phyloP scores from a whole-genome alignment of 2,797 vertebrate genomes.

The Heterohyrax brucei region DNA sequence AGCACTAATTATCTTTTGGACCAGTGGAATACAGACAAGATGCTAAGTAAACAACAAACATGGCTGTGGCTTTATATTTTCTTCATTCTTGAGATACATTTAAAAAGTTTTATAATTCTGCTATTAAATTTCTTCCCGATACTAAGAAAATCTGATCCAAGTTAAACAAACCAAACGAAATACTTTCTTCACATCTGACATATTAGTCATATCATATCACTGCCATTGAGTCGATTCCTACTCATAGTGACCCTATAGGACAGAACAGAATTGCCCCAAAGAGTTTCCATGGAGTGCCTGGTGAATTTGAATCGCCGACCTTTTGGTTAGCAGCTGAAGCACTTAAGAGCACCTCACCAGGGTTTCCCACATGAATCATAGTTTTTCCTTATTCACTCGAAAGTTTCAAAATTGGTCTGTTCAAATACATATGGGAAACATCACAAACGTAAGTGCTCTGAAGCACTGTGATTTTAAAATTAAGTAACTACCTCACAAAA shows the following conservation, averaged over 20 bases:
- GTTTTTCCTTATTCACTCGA: not conserved
- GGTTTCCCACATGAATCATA: not conserved
- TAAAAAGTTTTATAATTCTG: conserved; percentile 9
- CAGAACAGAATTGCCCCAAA: too few relatives aligned
- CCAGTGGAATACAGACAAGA: not conserved
- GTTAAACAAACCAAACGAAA: not conserved
- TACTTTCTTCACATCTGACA: not conserved
- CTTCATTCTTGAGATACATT: conserved; percentile 18
- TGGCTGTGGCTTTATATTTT: conserved; percentile 5
- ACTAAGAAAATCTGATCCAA: conserved; percentile 2
- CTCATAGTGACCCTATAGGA: too few relatives aligned
- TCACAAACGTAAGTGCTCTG: not conserved
- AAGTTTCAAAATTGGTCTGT: not conserved
- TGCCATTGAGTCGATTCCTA: too few relatives aligned
- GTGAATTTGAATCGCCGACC: too few relatives aligned
- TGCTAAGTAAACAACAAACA: not conserved
- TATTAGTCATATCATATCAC: not conserved
- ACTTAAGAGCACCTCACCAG: too few relatives aligned
- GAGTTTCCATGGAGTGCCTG: too few relatives aligned
- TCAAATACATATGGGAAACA: not conserved
- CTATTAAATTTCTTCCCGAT: not conserved
- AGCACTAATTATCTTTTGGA: not conserved
- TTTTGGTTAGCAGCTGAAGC: too few relatives aligned
- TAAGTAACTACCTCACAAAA: not conserved
- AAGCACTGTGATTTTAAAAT: not conserved